These are phyloP conservation scores for Sebastes oblongus DNA, from an alignment of 2,797 vertebrate genomes.

Conservation along the genomic window DNA sequence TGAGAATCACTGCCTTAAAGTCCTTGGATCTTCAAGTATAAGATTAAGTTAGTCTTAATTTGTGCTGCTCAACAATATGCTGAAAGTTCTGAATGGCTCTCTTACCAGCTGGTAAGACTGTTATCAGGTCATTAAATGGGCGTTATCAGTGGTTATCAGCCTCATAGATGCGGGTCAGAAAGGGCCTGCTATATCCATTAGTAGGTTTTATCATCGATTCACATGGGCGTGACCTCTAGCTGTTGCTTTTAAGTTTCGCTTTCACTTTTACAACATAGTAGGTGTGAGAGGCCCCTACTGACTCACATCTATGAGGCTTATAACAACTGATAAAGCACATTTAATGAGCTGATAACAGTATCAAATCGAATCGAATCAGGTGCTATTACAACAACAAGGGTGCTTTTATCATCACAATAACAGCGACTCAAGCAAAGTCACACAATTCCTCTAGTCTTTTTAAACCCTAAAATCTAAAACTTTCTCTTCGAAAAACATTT, in stretches of 20 bases:
- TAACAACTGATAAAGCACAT: background rate
- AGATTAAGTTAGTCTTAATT: background rate
- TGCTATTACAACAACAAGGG: background rate
- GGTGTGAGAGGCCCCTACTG: background rate
- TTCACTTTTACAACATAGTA: background rate
- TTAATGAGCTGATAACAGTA: background rate
- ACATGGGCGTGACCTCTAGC: too few species aligned
- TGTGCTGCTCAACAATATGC: background rate
- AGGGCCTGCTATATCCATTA: background rate
- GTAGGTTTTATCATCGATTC: background rate
- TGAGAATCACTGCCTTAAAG: too few species aligned
- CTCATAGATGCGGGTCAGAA: background rate
- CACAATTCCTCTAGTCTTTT: conserved; percentile 8
- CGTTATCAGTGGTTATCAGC: background rate
- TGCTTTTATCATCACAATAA: background rate
- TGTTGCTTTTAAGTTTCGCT: too few species aligned
- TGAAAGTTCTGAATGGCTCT: background rate
- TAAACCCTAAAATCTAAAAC: conserved; percentile 45
- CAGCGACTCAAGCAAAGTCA: background rate
- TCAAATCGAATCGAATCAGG: background rate
- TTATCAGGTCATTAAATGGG: background rate
- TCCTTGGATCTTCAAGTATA: background rate
- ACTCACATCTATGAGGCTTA: background rate
- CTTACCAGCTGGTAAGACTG: background rate
- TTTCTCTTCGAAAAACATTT: conserved; percentile 68